Percentiles rank a stretch among this genome's conserved stretches.
Conservation (phyloP, 1,140 invertebrate species). For the Brachionus sp. region DNA sequence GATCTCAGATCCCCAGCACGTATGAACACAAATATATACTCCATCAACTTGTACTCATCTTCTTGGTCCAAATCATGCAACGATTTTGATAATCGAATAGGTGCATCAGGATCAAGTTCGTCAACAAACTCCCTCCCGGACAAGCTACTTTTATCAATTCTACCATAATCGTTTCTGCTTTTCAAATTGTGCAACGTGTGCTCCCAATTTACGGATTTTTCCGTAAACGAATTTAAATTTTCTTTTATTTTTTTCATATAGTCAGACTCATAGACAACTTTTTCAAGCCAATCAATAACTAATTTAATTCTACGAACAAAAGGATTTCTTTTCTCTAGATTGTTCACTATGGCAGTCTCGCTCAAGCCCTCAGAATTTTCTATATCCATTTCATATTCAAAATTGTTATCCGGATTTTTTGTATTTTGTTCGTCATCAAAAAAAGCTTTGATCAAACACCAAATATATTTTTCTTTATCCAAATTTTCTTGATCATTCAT, state of each 20-base stretch:
- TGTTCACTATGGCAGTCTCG: constrained; percentile 11
- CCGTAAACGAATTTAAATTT: constrained; percentile 69
- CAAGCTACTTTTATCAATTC: constrained; percentile 37
- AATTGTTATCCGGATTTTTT: neutral
- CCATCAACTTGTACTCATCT: constrained; percentile 74
- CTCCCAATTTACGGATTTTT: constrained; percentile 73
- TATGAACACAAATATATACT: constrained; percentile 71
- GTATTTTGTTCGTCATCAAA: constrained; percentile 20
- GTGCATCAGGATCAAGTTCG: constrained; percentile 87
- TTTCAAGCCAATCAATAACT: constrained; percentile 87
- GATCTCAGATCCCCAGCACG: constrained; percentile 77
- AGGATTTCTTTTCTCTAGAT: neutral
- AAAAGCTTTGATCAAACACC: neutral
- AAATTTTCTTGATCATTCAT: neutral
- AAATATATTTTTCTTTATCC: constrained; percentile 35
- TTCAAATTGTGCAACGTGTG: constrained; percentile 79
- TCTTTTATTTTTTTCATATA: constrained; percentile 64
- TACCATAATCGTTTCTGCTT: constrained; percentile 50
- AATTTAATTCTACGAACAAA: constrained; percentile 56
- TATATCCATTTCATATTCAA: neutral
- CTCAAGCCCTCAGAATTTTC: constrained; percentile 22
- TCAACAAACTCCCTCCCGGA: constrained; percentile 67
- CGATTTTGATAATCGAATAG: constrained; percentile 70
- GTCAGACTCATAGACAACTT: constrained; percentile 67
- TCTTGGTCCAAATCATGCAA: constrained; percentile 81